These are phyloP conservation scores for Sesia bembeciformis DNA, from an alignment of 2,888 invertebrate species.

Conservation along the genomic window DNA sequence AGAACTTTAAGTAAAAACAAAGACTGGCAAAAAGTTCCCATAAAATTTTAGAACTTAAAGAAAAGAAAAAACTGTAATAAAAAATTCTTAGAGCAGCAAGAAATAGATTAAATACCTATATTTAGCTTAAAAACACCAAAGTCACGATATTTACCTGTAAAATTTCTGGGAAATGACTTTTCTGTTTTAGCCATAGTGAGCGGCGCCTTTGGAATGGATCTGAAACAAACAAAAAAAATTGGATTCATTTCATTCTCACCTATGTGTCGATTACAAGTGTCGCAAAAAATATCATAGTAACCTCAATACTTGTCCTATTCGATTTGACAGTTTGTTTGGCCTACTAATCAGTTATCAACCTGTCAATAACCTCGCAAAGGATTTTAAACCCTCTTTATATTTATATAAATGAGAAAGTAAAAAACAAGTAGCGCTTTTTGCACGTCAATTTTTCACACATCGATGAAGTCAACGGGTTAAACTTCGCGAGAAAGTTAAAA, in stretches of 20 bases:
- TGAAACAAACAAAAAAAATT: conserved; percentile 27
- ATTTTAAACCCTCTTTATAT: background rate
- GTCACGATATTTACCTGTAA: conserved; percentile 46
- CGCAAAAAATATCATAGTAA: conserved; percentile 18
- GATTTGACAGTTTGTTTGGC: conserved; percentile 16
- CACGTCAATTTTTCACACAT: conserved; percentile 13
- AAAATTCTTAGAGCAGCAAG: too few relatives aligned
- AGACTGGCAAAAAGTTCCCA: too few relatives aligned
- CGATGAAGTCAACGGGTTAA: conserved; percentile 15
- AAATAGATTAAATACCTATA: too few relatives aligned
- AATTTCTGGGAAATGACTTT: conserved; percentile 67
- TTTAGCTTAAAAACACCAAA: too few relatives aligned
- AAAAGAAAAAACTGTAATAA: too few relatives aligned
- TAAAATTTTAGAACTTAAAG: too few relatives aligned
- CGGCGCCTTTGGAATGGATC: conserved; percentile 45
- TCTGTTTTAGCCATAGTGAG: conserved; percentile 63
- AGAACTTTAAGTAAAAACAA: too few relatives aligned
- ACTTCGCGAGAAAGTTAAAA: conserved; percentile 24
- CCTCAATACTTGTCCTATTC: conserved; percentile 16
- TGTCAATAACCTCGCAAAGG: background rate
- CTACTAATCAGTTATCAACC: conserved; percentile 11
- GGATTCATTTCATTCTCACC: background rate
- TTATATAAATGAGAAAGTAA: background rate
- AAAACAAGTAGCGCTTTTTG: background rate
- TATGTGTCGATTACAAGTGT: background rate